These are phyloP conservation scores for Euura lappo DNA, from an alignment of 1,140 invertebrate genomes.

Conservation along the genomic window DNA sequence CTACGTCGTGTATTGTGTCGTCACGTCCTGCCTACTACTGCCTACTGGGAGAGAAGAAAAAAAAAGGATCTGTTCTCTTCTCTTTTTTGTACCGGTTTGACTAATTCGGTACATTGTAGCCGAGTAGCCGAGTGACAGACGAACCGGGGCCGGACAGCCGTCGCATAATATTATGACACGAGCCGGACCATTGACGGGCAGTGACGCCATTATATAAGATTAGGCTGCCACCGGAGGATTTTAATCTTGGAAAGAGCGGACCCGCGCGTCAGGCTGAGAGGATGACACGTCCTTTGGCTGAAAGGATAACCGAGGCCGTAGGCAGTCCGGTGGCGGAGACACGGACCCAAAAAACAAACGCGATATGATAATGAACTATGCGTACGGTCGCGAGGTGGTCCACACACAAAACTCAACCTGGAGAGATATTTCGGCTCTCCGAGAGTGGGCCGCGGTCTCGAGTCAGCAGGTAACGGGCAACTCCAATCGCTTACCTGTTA, in stretches of 20 bases:
- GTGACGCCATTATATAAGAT: constrained; percentile 8
- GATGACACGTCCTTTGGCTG: constrained; percentile 22
- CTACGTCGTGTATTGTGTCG: constrained; percentile 3
- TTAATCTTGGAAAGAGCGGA: constrained; percentile 1
- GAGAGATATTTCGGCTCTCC: constrained; percentile 20
- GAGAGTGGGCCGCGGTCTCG: no score
- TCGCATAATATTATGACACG: constrained; percentile 39
- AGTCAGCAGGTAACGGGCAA: not conserved
- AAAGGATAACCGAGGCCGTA: not conserved
- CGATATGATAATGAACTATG: constrained; percentile 7
- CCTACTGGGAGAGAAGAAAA: not conserved
- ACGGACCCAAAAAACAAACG: not conserved
- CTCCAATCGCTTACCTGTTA: not conserved
- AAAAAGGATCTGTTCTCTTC: not conserved
- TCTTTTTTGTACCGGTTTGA: not conserved
- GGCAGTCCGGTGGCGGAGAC: not conserved
- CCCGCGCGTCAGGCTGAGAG: constrained; percentile 26
- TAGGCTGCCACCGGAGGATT: constrained; percentile 24
- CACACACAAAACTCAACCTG: constrained; percentile 3
- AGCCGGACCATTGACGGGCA: constrained; percentile 8
- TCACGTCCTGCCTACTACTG: not conserved
- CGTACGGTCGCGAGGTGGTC: not conserved
- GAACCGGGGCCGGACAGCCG: constrained; percentile 37
- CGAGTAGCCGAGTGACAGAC: constrained; percentile 8
- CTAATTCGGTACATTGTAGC: constrained; percentile 13